Base-by-base conservation (phyloP, 2,888 invertebrate species). In the Cenopis cana region DNA sequence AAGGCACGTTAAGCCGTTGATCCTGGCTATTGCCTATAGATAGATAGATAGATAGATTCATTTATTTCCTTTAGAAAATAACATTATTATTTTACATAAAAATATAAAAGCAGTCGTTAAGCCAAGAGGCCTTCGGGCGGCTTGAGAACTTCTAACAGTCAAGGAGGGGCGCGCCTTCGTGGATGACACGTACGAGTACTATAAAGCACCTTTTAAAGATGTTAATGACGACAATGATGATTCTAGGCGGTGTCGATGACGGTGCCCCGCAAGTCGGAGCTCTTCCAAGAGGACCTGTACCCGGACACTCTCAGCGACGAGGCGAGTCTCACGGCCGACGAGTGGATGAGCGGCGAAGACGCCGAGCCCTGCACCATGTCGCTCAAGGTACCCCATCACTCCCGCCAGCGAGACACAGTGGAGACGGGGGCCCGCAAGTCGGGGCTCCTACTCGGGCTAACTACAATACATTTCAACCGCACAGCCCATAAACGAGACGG, bases 231-330 rank as follows among this genome's bases (percentile, higher is more conserved):
- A 33, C 2, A 24, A 24, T 33, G 33, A 20, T 14, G 8, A 9
- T 24, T 38, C 2, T 84, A 95, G 95, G 97, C 97, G 76, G 95
- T 98, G 73, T 98, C 98, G n/a, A 98, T 99, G 98, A 99, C 99
- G 69, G 99, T 99, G 71, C 99, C 99, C 29, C 95, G 99, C 87
- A 99, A 99, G 95, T 98, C 98, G 74, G 98, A 98, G 91, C 95
- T 98, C 82, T 99, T 99, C 94, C 99, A 99, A 93, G 98, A 98
- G 88, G 99, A 99, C 92, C 94, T 99, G 76, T 99, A 98, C 90
- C 99, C 99, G 0, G 98, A 99, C 86, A 99, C 99, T 9, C 93
- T 98, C 18, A 98, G 98, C 67, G 98, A 98, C 83, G 97, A 97
- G 74, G 97, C 98, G 8, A 97, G 98, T 14, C 93, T 97, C 75